phyloP scores from a whole-genome alignment of 2,113 vertebrate genomes.

The Phalacrocorax aristotelis region DNA sequence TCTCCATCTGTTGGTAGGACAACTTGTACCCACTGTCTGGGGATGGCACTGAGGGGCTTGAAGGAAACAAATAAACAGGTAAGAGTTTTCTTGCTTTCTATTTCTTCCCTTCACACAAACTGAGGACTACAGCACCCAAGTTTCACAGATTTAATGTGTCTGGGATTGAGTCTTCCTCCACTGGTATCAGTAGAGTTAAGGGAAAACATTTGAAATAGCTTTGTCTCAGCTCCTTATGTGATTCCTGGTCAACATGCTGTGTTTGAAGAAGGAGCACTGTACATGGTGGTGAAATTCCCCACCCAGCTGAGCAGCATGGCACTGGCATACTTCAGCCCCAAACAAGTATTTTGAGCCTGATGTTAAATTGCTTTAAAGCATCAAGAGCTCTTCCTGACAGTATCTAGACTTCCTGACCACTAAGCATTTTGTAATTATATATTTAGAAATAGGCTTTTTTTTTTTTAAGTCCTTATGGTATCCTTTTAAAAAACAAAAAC shows the following conservation, averaged over 20 bases:
- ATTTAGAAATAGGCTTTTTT: background rate
- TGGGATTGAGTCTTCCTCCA: background rate
- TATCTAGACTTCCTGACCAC: background rate
- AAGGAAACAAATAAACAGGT: conserved; percentile 48
- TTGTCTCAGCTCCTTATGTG: background rate
- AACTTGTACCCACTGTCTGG: conserved; percentile 67
- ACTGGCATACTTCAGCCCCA: background rate
- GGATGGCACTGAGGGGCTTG: conserved; percentile 48
- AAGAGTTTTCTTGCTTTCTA: conserved; percentile 27
- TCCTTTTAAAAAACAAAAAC: background rate
- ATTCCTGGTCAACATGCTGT: background rate
- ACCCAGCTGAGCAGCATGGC: background rate
- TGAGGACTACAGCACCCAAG: background rate
- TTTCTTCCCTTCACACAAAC: background rate
- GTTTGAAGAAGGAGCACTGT: background rate
- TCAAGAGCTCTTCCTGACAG: background rate
- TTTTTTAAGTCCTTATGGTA: background rate
- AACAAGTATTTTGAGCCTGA: background rate
- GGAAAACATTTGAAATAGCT: background rate
- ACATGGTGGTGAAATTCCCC: background rate
- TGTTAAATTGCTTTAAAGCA: background rate
- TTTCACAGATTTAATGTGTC: background rate
- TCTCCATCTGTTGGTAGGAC: conserved; percentile 55
- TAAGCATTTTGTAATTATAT: background rate
- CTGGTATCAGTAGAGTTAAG: background rate